These are phyloP conservation scores for Macropis europaea DNA, from an alignment of 2,888 invertebrate genomes.

Conservation along the genomic window DNA sequence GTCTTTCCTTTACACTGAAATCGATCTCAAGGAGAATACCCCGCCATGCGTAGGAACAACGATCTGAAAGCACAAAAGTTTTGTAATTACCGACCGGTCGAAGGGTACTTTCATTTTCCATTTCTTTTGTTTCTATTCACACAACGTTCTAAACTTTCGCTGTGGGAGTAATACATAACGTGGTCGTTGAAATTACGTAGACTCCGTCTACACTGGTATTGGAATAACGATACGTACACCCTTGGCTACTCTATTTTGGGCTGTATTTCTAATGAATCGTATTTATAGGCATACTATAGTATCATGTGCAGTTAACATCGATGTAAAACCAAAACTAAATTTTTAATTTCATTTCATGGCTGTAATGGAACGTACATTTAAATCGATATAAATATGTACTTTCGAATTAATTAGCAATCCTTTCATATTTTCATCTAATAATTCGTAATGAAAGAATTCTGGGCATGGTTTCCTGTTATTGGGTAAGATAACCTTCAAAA, in stretches of 20 bases:
- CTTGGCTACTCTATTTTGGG: not conserved
- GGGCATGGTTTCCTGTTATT: no score
- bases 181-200: not conserved
- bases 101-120: slow-evolving; percentile 23
- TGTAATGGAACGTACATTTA: no score
- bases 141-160: slow-evolving; percentile 17
- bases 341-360: no score
- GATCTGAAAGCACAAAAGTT: slow-evolving; percentile 49
- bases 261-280: not conserved
- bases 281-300: no score
- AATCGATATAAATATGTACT: no score
- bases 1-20: slow-evolving; percentile 29
- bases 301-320: no score
- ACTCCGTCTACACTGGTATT: not conserved
- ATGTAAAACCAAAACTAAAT: no score
- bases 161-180: slow-evolving; percentile 20
- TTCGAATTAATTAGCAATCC: no score
- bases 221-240: not conserved
- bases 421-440: no score
- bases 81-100: slow-evolving; percentile 39
- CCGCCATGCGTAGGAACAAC: slow-evolving; percentile 19
- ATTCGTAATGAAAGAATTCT: no score
- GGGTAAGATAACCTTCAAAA: no score
- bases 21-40: slow-evolving; percentile 21
- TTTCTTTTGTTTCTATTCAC: slow-evolving; percentile 30